Conservation (phyloP, 2,113 vertebrate species). For the Paramisgurnus dabryanus region DNA sequence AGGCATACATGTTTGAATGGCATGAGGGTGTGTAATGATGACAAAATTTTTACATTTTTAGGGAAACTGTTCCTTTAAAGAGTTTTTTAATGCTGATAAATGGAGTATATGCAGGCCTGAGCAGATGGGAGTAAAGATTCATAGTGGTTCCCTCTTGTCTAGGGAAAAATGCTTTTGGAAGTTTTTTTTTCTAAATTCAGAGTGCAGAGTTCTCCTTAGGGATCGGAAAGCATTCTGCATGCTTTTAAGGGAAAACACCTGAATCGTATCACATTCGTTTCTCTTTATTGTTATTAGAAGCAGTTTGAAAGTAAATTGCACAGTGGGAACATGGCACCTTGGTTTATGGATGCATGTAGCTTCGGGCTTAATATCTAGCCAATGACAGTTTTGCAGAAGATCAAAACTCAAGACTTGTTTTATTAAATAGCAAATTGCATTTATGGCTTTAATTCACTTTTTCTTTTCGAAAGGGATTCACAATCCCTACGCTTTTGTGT, state of each 20-base stretch:
- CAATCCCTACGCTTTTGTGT: slow-evolving; percentile 69
- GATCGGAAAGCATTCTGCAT: neutral
- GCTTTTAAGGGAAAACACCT: slow-evolving; percentile 16
- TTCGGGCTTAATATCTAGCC: slow-evolving; percentile 36
- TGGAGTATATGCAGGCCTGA: no score
- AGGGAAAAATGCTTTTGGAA: neutral
- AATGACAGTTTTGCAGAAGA: slow-evolving; percentile 56
- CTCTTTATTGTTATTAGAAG: slow-evolving; percentile 21
- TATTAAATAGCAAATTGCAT: slow-evolving; percentile 69
- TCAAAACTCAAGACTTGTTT: slow-evolving; percentile 56
- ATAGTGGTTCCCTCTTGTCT: neutral
- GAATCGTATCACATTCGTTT: slow-evolving; percentile 16
- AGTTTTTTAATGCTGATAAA: no score
- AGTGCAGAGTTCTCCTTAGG: neutral
- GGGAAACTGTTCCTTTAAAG: no score
- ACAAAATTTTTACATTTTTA: no score
- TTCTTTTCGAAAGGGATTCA: slow-evolving; percentile 61
- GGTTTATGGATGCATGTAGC: slow-evolving; percentile 26
- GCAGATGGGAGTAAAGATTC: no score
- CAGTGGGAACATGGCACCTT: slow-evolving; percentile 3
- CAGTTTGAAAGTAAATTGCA: slow-evolving; percentile 30
- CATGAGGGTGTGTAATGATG: no score
- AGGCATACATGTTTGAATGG: no score
- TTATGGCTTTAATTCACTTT: slow-evolving; percentile 64
- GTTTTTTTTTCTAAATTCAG: neutral